A percentile compares a stretch with the other conserved stretches of the same genome.
Evolutionary conservation across 1,140 invertebrate species (phyloP).

Genomic region (Chionoecetes opilio): DNA sequence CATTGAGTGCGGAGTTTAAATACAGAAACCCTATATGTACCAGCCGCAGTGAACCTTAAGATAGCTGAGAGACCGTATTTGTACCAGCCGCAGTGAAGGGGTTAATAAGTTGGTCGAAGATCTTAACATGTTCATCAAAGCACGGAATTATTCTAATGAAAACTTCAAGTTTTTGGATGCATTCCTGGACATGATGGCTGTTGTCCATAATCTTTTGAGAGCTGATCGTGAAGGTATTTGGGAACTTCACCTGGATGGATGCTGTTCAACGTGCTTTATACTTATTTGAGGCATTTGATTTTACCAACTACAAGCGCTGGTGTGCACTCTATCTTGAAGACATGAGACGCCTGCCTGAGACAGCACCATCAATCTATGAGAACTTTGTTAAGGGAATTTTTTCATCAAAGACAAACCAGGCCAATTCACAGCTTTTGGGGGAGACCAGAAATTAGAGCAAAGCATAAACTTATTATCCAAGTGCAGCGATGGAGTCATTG

Average conservation of each 20-base stretch:
- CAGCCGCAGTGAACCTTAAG: no score
- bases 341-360: slow-evolving; percentile 59
- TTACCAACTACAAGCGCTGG: slow-evolving; percentile 39
- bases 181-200: slow-evolving; percentile 59
- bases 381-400: slow-evolving; percentile 40
- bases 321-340: slow-evolving; percentile 39
- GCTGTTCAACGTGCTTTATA: slow-evolving; percentile 57
- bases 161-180: slow-evolving; percentile 53
- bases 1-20: no score
- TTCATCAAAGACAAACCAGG: slow-evolving; percentile 42
- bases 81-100: no score
- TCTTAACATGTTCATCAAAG: slow-evolving; percentile 53
- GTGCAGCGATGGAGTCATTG: slow-evolving; percentile 49
- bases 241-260: slow-evolving; percentile 48
- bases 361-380: slow-evolving; percentile 48
- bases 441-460: slow-evolving; percentile 40
- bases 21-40: no score
- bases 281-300: slow-evolving; percentile 38
- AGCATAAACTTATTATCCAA: neutral
- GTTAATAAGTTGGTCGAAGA: slow-evolving; percentile 47
- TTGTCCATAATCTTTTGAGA: slow-evolving; percentile 46
- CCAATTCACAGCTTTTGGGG: slow-evolving; percentile 30
- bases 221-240: slow-evolving; percentile 49
- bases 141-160: slow-evolving; percentile 37
- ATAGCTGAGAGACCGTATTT: no score